Evolutionary conservation across 53 echinoderm and acorn worm species (phyloP).

Genomic region (Actinopyga echinites): DNA sequence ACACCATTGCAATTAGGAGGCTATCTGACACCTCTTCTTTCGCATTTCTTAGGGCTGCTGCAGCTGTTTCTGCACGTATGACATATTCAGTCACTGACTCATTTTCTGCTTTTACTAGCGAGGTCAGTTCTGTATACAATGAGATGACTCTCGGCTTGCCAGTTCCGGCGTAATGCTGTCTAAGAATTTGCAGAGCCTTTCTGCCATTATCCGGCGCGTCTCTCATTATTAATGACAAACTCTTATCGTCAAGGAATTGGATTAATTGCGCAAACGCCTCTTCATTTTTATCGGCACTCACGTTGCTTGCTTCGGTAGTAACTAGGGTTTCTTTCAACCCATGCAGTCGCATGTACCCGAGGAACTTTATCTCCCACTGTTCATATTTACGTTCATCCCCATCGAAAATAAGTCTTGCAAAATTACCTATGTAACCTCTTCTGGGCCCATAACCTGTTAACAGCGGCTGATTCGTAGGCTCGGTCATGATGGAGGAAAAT

Average conservation of each 20-base stretch:
- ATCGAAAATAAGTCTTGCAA: conserved; percentile 5
- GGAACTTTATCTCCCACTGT: conserved; percentile 16
- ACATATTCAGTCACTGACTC: conserved; percentile 5
- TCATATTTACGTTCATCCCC: conserved; percentile 39
- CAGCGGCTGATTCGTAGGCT: too few species aligned
- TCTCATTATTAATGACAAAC: conserved; percentile 9
- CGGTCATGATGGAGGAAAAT: too few species aligned
- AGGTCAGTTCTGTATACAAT: conserved; percentile 36
- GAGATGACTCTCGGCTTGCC: conserved; percentile 12
- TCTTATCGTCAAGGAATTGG: conserved; percentile 11
- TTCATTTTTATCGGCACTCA: not conserved
- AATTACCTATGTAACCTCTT: not conserved
- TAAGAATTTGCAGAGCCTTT: not conserved
- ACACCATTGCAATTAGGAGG: conserved; percentile 3
- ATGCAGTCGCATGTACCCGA: conserved; percentile 5
- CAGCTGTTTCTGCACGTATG: not conserved
- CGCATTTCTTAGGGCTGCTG: not conserved
- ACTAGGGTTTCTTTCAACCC: not conserved
- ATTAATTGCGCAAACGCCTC: conserved; percentile 13
- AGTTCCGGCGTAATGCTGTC: conserved; percentile 16
- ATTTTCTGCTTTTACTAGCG: not conserved
- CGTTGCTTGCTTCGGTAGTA: not conserved
- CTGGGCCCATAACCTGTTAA: conserved; percentile 41
- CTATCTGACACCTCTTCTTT: not conserved
- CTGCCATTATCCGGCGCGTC: conserved; percentile 2